Evolutionary conservation across 2,888 invertebrate genomes (phyloP), one percentile per base, ranked within the genome.

Genomic region (Teinopalpus imperialis): DNA sequence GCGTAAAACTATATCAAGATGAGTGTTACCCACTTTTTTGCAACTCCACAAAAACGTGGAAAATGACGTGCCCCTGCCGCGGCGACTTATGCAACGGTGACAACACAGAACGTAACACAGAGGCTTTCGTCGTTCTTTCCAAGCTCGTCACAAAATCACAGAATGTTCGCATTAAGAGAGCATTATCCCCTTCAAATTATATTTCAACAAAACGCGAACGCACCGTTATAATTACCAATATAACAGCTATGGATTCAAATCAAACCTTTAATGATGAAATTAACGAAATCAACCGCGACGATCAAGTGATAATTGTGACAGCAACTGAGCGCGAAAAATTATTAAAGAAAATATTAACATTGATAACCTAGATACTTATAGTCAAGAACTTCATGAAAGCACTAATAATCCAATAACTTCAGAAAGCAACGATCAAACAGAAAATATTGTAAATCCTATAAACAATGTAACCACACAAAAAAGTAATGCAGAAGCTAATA

Each of bases 1-100:
- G 88, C 56, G 82, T 85, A 5, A 87, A 86, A 54, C 58, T 81
- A 8, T 85, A 88, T 48, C 83, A 85, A 69, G 85, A 87, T 46
- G 86, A 86, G 62, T 88, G 87, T 61, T 86, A 85, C 54, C 67
- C 78, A 1, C 52, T 78, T 14, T 87, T 72, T 55, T 88, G 88
- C 59, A 85, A 82, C 60, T 69, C 86, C 0, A 80, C 81, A 1
- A 76, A 69, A 43, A 79, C 73, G 0, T 85, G 80, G 81, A 75
- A 77, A 24, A 81, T 86, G 74, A 80, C 75, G 1, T 88, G 88
- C 48, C 81, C 88, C 0, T 88, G 88, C 52, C 74, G 69, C 1
- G 86, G 83, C 1, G 78, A 85, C 34, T 71, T 86, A 10, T 88
- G 88, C 60, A 88, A 88, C 52, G 85, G 83, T 18, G 65, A 58